Evolutionary conservation across 1,140 invertebrate species (phyloP).

Genomic region (Zaprionus lachaisei): DNA sequence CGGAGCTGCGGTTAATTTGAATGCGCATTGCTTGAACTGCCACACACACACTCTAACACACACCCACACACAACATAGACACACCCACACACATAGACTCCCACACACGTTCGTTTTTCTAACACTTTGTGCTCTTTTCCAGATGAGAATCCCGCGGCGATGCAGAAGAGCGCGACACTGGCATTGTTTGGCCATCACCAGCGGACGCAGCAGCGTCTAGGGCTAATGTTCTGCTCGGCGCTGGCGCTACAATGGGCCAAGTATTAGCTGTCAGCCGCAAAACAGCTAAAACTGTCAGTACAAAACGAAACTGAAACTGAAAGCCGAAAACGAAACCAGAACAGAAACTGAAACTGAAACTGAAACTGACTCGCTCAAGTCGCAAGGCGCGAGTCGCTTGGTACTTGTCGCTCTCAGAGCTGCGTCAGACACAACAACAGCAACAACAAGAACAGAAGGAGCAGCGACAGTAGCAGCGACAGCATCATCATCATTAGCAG

Average conservation of each 20-base stretch:
- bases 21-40: slow-evolving; percentile 23
- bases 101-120: background rate
- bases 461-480: background rate
- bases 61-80: slow-evolving; percentile 12
- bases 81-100: background rate
- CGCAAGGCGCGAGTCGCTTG: background rate
- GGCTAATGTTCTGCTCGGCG: slow-evolving; percentile 12
- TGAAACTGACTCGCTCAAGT: slow-evolving; percentile 8
- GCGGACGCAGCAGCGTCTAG: slow-evolving; percentile 16
- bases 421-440: background rate
- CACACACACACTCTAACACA: slow-evolving; percentile 3
- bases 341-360: slow-evolving; percentile 1
- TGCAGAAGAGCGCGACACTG: slow-evolving; percentile 70
- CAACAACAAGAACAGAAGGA: background rate
- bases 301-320: slow-evolving; percentile 4
- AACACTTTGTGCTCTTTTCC: slow-evolving; percentile 58
- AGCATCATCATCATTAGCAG: slow-evolving; percentile 13
- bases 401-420: background rate
- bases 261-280: slow-evolving; percentile 45
- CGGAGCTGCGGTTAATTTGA: slow-evolving; percentile 51
- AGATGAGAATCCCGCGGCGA: slow-evolving; percentile 82
- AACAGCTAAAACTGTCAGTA: slow-evolving; percentile 26
- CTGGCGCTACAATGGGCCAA: slow-evolving; percentile 41
- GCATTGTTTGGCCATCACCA: slow-evolving; percentile 25
- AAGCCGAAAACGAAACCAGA: slow-evolving; percentile 1